phyloP scores from a whole-genome alignment of 2,888 invertebrate genomes.

The Kuschelorhynchus macadamiae region DNA sequence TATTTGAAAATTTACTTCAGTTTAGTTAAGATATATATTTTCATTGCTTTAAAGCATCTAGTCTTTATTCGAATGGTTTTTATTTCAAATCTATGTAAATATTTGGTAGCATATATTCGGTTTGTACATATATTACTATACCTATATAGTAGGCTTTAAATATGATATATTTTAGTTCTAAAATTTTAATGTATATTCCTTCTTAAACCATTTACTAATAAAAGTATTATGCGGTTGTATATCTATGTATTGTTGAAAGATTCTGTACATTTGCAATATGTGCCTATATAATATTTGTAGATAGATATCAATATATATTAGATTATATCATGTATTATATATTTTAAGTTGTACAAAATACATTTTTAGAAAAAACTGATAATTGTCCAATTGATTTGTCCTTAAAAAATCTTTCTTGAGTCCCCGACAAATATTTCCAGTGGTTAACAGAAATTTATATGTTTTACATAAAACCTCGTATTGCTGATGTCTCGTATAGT shows the following conservation, averaged over 20 bases:
- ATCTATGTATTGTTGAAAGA: conserved; percentile 36
- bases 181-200: conserved; percentile 15
- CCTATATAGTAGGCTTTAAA: conserved; percentile 18
- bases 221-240: conserved; percentile 25
- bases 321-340: conserved; percentile 13
- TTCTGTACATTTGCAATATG: conserved; percentile 38
- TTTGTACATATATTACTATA: conserved; percentile 31
- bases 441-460: too few relatives aligned
- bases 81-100: conserved; percentile 8
- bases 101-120: not conserved
- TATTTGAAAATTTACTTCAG: too few relatives aligned
- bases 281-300: conserved; percentile 26
- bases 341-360: conserved; percentile 3
- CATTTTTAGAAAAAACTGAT: conserved; percentile 1
- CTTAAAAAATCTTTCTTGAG: too few relatives aligned
- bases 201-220: conserved; percentile 19
- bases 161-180: conserved; percentile 3
- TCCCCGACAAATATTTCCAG: too few relatives aligned
- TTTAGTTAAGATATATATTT: too few relatives aligned
- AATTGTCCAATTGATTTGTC: too few relatives aligned
- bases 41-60: too few relatives aligned
- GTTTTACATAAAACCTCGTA: too few relatives aligned
- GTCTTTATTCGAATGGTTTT: too few relatives aligned
- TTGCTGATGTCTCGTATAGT: too few relatives aligned
- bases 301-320: conserved; percentile 9